Base-by-base conservation (phyloP, 2,888 invertebrate species). In the Lithophane socia region DNA sequence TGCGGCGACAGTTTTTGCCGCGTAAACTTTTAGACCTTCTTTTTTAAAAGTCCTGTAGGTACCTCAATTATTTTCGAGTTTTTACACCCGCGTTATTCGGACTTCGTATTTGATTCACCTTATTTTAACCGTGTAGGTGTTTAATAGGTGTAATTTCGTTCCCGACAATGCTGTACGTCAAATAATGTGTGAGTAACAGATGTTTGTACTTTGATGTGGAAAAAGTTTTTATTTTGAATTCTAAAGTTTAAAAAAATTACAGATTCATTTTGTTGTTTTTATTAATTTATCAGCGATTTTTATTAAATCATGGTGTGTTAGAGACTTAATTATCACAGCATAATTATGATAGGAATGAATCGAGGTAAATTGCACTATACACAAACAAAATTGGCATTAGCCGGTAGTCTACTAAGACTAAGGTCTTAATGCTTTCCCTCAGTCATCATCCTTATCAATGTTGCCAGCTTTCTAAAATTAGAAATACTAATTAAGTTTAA, bases 11-110 rank as follows among this genome's bases (percentile, higher is more conserved):
- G 93, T 96, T 96, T 96, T 96, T 96, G 95, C 93, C 66, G 79
- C 88, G 91, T 86, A 90, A 92, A 91, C 92, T 94, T 94, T 95
- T 95, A 94, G 93, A 92, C 91, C 92, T 94, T 93, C 87, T 90
- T 91, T 91, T 91, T 91, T 89, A 87, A 88, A 88, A 83, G 82
- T 85, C 90, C 90, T 91, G 91, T 90, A 89, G 87, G 89, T 92
- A 91, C 93, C 92, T 93, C 95, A 96, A 96, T 96, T 95, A 96
- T 95, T 96, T 94, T 92, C 91, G 92, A 95, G 93, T 96, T 95
- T 96, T 96, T 95, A 93, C 93, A 89, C 88, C 91, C 91, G 92
- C 92, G 90, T 94, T 93, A 93, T 92, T 92, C 91, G 91, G 92
- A 93, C 80, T 94, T 93, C 93, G 92, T 92, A 92, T 93, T 92